Percentiles rank a stretch among this genome's conserved stretches.
These are phyloP conservation scores for Trachemys scripta DNA, from an alignment of 2,113 vertebrate species.

Conservation along the genomic window DNA sequence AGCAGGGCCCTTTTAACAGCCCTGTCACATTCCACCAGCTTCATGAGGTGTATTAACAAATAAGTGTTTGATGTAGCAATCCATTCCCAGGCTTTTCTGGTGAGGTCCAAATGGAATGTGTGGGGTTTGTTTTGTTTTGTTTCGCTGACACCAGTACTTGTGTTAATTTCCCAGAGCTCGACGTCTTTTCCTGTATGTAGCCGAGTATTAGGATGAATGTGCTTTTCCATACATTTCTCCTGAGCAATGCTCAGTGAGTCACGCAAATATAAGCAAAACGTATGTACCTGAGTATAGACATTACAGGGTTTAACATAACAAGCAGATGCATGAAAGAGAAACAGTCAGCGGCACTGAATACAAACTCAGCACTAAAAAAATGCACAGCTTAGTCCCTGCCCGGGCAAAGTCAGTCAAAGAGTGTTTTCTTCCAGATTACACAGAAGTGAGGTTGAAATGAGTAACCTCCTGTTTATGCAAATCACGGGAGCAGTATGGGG, in stretches of 20 bases:
- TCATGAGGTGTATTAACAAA: not conserved
- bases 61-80: not conserved
- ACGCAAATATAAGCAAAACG: not conserved
- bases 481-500: not conserved
- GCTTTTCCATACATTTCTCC: not conserved
- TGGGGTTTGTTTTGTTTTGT: not conserved
- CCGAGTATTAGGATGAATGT: not conserved
- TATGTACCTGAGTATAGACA: not conserved
- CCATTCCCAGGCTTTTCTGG: not conserved
- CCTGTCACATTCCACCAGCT: not conserved
- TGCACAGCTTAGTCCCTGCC: not conserved
- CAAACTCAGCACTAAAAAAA: not conserved
- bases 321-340: not conserved
- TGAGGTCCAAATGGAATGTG: not conserved
- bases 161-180: not conserved
- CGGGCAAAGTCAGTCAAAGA: not conserved
- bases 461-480: rapidly evolving
- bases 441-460: not conserved
- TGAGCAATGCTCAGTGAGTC: not conserved
- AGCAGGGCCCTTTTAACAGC: not conserved
- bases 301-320: not conserved
- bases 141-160: not conserved
- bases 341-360: rapidly evolving
- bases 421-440: rapidly evolving
- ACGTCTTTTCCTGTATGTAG: not conserved